These are phyloP conservation scores for Lapara coniferarum DNA, from an alignment of 2,888 invertebrate genomes.

Conservation along the genomic window DNA sequence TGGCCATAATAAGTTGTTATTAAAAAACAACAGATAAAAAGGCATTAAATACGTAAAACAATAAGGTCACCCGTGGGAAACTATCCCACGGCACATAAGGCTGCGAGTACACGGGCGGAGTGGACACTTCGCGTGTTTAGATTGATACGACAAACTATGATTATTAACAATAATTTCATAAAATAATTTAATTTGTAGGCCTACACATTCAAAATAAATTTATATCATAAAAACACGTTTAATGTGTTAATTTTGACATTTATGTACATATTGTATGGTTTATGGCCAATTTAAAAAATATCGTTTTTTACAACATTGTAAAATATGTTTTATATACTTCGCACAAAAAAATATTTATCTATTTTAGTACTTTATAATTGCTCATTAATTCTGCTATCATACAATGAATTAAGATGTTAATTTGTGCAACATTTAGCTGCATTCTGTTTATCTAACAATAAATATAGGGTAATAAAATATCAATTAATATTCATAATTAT, in stretches of 20 bases:
- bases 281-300: neutral
- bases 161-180: too few relatives aligned
- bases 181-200: too few relatives aligned
- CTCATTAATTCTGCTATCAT: neutral
- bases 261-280: neutral
- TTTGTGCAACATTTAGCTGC: neutral
- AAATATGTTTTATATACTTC: neutral
- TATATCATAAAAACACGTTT: neutral
- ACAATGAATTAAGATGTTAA: neutral
- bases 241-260: conserved; percentile 7
- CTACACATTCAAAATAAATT: neutral
- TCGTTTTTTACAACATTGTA: neutral
- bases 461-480: neutral
- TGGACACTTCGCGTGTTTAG: neutral
- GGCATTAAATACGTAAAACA: conserved; percentile 56
- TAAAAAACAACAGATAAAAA: conserved; percentile 71
- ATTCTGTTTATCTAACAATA: too few relatives aligned
- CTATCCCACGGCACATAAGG: conserved; percentile 58
- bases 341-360: neutral
- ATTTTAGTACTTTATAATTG: neutral
- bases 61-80: conserved; percentile 67
- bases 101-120: conserved; percentile 24
- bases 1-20: conserved; percentile 72
- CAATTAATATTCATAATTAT: neutral
- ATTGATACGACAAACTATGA: neutral